A percentile compares a stretch with the other conserved stretches of the same genome.
Evolutionary conservation across 2,797 vertebrate genomes (phyloP).

Genomic region (Protonibea diacanthus): DNA sequence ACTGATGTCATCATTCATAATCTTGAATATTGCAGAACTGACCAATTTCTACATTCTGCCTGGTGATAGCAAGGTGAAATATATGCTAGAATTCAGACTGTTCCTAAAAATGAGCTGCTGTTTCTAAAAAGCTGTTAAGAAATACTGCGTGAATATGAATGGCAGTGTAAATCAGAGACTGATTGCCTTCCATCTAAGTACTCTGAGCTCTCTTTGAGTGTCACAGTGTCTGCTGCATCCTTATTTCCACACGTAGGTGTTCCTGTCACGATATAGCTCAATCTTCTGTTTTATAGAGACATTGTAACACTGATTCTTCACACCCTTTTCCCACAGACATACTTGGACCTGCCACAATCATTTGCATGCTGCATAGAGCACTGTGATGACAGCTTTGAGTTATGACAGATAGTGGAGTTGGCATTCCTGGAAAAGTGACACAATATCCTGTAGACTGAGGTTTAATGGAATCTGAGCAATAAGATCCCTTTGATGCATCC

Average conservation of each 20-base stretch:
- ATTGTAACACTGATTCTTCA: slow-evolving; percentile 34
- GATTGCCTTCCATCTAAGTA: slow-evolving; percentile 13
- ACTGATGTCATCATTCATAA: no score
- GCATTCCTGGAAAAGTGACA: slow-evolving; percentile 71
- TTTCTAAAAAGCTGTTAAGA: neutral
- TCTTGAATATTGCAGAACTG: neutral
- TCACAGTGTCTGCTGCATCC: slow-evolving; percentile 16
- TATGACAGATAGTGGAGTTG: slow-evolving; percentile 68
- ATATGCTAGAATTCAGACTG: neutral
- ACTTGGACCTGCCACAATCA: slow-evolving; percentile 44
- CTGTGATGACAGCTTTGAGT: slow-evolving; percentile 64
- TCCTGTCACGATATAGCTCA: slow-evolving; percentile 52
- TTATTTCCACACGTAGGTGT: slow-evolving; percentile 49
- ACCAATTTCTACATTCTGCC: neutral
- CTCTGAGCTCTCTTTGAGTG: neutral
- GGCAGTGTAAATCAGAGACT: slow-evolving; percentile 4
- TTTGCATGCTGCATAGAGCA: slow-evolving; percentile 61
- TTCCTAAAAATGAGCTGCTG: neutral
- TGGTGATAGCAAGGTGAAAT: neutral
- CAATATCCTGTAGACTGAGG: slow-evolving; percentile 68
- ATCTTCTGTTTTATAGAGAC: slow-evolving; percentile 35
- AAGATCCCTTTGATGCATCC: slow-evolving; percentile 69
- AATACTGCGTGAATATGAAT: slow-evolving; percentile 16
- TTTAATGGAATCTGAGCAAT: slow-evolving; percentile 81
- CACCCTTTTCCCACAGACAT: slow-evolving; percentile 31